Conservation (phyloP, 1,140 invertebrate species). For the Chymomyza costata region DNA sequence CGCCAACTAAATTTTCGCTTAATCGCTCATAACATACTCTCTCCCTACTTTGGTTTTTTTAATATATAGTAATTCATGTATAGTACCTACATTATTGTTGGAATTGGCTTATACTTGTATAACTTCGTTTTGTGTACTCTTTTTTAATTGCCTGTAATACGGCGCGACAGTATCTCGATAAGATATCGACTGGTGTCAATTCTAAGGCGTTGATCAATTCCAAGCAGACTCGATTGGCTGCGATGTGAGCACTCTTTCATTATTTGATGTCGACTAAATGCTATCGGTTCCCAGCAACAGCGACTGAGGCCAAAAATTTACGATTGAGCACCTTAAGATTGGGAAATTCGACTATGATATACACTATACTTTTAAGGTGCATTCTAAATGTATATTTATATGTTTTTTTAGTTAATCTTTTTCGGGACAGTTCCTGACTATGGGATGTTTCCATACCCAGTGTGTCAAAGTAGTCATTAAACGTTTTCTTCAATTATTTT, state of each 20-base stretch:
- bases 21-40: not conserved
- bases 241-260: constrained; percentile 74
- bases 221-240: constrained; percentile 62
- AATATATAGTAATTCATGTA: no score
- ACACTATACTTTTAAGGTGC: no score
- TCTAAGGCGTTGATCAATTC: constrained; percentile 74
- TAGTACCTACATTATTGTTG: no score
- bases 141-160: constrained; percentile 67
- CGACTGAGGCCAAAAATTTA: not conserved
- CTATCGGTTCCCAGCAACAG: constrained; percentile 21
- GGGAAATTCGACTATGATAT: no score
- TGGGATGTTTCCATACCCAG: no score
- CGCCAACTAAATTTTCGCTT: not conserved
- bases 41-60: no score
- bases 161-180: constrained; percentile 72
- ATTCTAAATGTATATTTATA: no score
- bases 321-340: no score
- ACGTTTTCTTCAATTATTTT: no score
- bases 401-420: no score
- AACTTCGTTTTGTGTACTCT: not conserved
- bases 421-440: no score
- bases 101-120: not conserved
- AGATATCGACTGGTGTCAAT: constrained; percentile 75
- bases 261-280: constrained; percentile 71
- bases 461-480: no score